Evolutionary conservation across 2,888 invertebrate genomes (phyloP).

Genomic region (Blastobasis lacticolella): DNA sequence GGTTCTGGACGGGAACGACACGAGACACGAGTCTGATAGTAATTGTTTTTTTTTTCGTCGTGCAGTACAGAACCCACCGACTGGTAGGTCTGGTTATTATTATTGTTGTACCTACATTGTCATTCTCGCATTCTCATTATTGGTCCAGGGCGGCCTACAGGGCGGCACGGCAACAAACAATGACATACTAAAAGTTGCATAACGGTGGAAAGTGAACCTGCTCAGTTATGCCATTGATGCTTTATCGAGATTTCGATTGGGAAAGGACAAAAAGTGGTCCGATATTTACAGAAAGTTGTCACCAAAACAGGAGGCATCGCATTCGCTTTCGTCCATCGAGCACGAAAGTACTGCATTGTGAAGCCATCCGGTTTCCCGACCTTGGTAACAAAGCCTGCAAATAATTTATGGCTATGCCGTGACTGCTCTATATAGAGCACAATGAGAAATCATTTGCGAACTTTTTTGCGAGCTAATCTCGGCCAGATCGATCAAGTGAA

Average conservation of each 20-base stretch:
- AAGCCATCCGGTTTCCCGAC: conserved; percentile 52
- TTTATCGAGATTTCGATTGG: conserved; percentile 56
- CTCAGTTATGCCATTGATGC: conserved; percentile 48
- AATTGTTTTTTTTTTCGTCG: no score
- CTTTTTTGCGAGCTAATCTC: conserved; percentile 43
- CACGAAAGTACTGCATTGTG: conserved; percentile 59
- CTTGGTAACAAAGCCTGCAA: conserved; percentile 47
- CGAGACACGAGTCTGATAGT: no score
- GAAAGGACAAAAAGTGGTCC: conserved; percentile 66
- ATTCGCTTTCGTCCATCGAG: conserved; percentile 65
- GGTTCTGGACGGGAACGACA: no score
- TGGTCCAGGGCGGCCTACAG: no score
- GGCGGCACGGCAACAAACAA: conserved; percentile 18
- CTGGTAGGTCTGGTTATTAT: no score
- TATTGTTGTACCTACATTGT: no score
- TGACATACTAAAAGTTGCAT: conserved; percentile 39
- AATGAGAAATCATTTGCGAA: conserved; percentile 51
- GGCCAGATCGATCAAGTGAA: conserved; percentile 51
- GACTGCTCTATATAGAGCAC: conserved; percentile 47
- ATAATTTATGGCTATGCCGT: conserved; percentile 38
- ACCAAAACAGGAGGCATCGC: conserved; percentile 51
- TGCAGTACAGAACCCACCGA: no score
- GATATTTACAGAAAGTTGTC: conserved; percentile 62
- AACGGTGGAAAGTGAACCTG: conserved; percentile 64
- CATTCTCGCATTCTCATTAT: no score